Base-by-base conservation (phyloP, 2,797 vertebrate species). In the Acrossocheilus wenchowensis region DNA sequence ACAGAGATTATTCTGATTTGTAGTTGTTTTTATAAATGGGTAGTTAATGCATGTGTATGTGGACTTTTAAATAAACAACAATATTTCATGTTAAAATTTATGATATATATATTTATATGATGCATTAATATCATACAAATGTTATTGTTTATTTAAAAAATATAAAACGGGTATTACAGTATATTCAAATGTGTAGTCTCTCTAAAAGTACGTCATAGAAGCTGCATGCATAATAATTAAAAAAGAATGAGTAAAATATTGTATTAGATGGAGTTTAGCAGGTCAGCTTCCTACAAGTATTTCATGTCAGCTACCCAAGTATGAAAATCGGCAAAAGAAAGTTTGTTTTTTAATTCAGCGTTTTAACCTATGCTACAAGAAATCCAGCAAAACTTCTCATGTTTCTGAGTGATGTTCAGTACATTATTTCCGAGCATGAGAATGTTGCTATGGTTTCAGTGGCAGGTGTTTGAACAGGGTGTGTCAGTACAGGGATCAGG, bases 381-480 rank as follows among this genome's bases (percentile, higher is more conserved):
- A 60, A 43, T 19, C 52, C 52, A 41, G 6, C 0, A 1, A 78
- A 60, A 41, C 14, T 36, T 26, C 21, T 5, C 23, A 26, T 1
- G 30, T 17, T 34, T 14, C 54, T 60, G 23, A 41, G 62, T 52
- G 6, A 54, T 39, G 8, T 71, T n/a, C 34, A 57, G 3, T 41
- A n/a, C 34, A 17, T 72, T 34, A 26, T 36, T 74, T 64, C 15
- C 54, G 48, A 74, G 43, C 26, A 2, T 43, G 62, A 85, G 36
- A 45, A 21, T 15, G 68, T 88, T 93, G 89, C 90, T 90, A 92
- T 90, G 80, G 64, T 77, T 79, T 41, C 19, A 12, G 5, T 72
- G 50, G 66, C 52, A 80, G 77, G 85, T 94, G 94, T 94, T 94
- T 93, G 74, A 85, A 84, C 86, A 95, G 91, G 94, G 94, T 92